Evolutionary conservation across 2,113 vertebrate species (phyloP), one percentile per base, ranked within the genome.

Genomic region (Neopipo cinnamomea): DNA sequence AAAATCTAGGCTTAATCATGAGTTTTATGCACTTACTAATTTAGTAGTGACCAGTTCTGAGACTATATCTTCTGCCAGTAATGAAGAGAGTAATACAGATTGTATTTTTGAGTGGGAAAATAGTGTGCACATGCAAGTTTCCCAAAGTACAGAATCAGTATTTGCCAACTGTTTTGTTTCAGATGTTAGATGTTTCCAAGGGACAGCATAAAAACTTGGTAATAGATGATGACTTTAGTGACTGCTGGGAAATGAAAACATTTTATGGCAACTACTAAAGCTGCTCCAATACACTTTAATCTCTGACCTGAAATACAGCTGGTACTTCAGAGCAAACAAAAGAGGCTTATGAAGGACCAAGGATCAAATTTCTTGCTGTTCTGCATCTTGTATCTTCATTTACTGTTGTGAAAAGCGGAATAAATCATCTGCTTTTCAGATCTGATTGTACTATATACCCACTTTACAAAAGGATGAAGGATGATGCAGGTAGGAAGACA

Each of bases 381-480:
- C 50, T 85, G 78, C 85, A 89, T 87, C 81, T 82, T 91, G 55
- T 86, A 28, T 74, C 63, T 86, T 89, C 63, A 49, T 91, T 92
- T 93, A 91, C 59, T 20, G 27, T 59, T 50, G 65, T 24, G 53
- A 53, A 65, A 73, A 91, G 68, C 56, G 17, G 27, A 89, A 92
- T 93, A 95, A 95, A 93, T 93, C 95, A 78, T 27, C 39, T 73
- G 20, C 75, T 89, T 91, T 96, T 93, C 88, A 89, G 73, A 59
- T 82, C 33, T 89, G 93, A 63, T 81, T 78, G 55, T 58, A 41
- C 37, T 58, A 39, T 77, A 78, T 59, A 58, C 16, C 78, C 79
- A 89, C 75, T 95, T 94, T 77, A 86, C 33, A 39, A 28, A 53
- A 91, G 77, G 85, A 93, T 90, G 56, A 94, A 86, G 76, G 75